Evolutionary conservation across 2,888 invertebrate species (phyloP).

Genomic region (Cataglyphis rosenhaueri): DNA sequence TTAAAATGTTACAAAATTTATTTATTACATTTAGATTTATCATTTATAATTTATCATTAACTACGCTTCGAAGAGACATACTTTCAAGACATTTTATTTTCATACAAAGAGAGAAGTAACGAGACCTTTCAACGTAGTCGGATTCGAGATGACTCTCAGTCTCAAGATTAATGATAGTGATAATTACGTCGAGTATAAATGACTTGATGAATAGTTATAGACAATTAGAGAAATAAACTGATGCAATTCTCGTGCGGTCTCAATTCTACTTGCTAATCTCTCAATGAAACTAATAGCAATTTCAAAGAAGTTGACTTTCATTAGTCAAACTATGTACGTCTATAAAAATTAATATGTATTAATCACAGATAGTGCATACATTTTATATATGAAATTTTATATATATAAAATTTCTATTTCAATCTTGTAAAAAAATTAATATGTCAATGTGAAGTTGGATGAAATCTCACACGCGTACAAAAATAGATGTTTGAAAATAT

Average conservation of each 20-base stretch:
- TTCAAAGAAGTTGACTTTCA: conserved; percentile 3
- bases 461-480: background rate
- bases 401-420: background rate
- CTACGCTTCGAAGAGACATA: conserved; percentile 20
- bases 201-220: conserved; percentile 80
- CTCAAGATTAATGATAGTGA: conserved; percentile 73
- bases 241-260: conserved; percentile 45
- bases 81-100: conserved; percentile 56
- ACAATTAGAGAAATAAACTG: conserved; percentile 77
- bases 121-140: conserved; percentile 60
- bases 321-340: background rate
- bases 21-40: background rate
- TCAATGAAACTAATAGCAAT: conserved; percentile 30
- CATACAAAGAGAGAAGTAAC: conserved; percentile 67
- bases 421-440: conserved; percentile 2
- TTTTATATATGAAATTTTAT: background rate
- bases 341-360: background rate
- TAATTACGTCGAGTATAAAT: conserved; percentile 80
- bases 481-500: background rate
- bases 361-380: background rate
- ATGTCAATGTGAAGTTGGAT: background rate
- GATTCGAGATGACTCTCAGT: conserved; percentile 68
- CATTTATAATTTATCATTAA: conserved; percentile 30
- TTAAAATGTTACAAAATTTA: background rate
- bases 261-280: conserved; percentile 62